Conservation (phyloP, 2,113 vertebrate genomes). For the Psilopogon haemacephalus region DNA sequence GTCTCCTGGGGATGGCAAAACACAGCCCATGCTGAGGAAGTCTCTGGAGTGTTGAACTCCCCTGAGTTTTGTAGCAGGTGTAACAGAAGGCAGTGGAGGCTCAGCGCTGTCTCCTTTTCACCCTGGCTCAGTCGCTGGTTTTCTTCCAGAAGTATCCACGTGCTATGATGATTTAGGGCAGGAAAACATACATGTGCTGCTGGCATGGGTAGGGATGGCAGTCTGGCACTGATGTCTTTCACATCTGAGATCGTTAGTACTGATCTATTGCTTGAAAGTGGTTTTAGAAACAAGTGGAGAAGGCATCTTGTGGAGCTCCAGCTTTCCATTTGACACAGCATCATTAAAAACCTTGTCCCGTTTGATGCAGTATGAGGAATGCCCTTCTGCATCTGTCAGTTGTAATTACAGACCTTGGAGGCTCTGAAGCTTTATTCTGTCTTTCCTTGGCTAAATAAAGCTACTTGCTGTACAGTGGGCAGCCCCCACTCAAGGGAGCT, state of each 20-base stretch:
- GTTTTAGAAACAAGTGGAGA: neutral
- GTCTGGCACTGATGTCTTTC: neutral
- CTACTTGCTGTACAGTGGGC: neutral
- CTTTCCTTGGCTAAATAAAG: conserved; percentile 14
- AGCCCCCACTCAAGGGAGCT: neutral
- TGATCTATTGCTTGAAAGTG: neutral
- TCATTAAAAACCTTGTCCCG: neutral
- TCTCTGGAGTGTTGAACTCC: neutral
- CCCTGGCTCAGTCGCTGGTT: neutral
- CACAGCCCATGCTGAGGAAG: neutral
- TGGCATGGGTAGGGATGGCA: neutral
- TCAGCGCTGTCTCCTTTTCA: neutral
- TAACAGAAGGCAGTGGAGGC: neutral
- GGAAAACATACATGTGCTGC: neutral
- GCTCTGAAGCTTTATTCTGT: neutral
- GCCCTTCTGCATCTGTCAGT: neutral
- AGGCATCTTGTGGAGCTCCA: neutral
- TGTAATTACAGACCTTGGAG: conserved; percentile 2
- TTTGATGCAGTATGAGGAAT: neutral
- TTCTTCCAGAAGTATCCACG: neutral
- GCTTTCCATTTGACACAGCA: neutral
- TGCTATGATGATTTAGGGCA: neutral
- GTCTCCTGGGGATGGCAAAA: neutral
- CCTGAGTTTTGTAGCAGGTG: neutral
- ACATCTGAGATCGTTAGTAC: neutral